A percentile compares a stretch with the other conserved stretches of the same genome.
phyloP scores from a whole-genome alignment of 1,140 invertebrate species.

The Drosophila saltans region DNA sequence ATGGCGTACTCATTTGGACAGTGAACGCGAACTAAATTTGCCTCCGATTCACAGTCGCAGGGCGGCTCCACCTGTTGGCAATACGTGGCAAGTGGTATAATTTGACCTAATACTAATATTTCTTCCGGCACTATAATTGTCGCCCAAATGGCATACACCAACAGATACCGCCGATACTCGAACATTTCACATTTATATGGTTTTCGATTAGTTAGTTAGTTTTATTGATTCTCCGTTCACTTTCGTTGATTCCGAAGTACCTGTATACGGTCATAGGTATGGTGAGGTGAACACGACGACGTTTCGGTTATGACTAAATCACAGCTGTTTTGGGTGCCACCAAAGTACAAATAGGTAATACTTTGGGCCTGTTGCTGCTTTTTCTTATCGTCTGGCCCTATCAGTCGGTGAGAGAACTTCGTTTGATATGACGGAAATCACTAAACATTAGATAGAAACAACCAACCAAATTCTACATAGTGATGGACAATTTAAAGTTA shows the following conservation, averaged over 20 bases:
- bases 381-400: slow-evolving; percentile 30
- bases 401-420: slow-evolving; percentile 19
- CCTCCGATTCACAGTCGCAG: slow-evolving; percentile 63
- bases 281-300: slow-evolving; percentile 39
- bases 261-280: background rate
- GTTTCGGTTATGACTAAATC: slow-evolving; percentile 53
- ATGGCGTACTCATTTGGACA: slow-evolving; percentile 63
- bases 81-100: slow-evolving; percentile 61
- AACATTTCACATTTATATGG: slow-evolving; percentile 44
- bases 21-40: slow-evolving; percentile 57
- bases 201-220: slow-evolving; percentile 28
- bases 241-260: slow-evolving; percentile 6
- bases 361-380: slow-evolving; percentile 12
- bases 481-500: background rate
- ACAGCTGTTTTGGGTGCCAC: slow-evolving; percentile 35
- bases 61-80: slow-evolving; percentile 32
- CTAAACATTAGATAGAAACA: background rate
- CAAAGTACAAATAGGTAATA: slow-evolving; percentile 7
- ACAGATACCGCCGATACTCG: slow-evolving; percentile 31
- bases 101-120: slow-evolving; percentile 33
- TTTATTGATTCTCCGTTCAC: slow-evolving; percentile 18
- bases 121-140: background rate
- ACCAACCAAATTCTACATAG: background rate
- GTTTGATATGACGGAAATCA: slow-evolving; percentile 1
- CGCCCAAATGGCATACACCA: slow-evolving; percentile 21